Conservation (phyloP, 2,797 vertebrate genomes). For the Acanthiza pusilla region DNA sequence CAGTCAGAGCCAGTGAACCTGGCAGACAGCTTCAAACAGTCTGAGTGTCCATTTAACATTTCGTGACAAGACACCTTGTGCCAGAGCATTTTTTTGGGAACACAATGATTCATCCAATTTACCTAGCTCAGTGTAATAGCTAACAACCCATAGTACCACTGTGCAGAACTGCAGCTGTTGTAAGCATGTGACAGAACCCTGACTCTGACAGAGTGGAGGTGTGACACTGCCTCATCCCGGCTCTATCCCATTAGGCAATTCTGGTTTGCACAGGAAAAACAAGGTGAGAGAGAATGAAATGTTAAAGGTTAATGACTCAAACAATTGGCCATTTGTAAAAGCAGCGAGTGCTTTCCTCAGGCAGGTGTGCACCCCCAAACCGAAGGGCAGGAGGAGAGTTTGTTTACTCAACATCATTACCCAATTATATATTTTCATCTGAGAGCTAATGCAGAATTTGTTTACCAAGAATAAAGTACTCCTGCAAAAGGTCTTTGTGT, state of each 20-base stretch:
- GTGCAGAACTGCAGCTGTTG: not conserved
- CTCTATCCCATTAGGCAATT: not conserved
- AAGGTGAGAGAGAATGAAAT: not conserved
- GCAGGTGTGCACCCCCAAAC: not conserved
- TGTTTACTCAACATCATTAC: not conserved
- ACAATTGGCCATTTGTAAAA: rapidly evolving
- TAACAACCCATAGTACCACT: not conserved
- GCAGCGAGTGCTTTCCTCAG: not conserved
- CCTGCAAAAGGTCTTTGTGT: not conserved
- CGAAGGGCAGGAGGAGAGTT: rapidly evolving
- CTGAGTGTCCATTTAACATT: not conserved
- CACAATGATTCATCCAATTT: not conserved
- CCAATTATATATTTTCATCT: not conserved
- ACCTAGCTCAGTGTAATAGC: not conserved
- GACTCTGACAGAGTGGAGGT: not conserved
- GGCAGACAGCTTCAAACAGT: not conserved
- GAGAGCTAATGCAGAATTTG: not conserved
- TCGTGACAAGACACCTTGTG: not conserved
- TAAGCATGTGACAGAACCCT: not conserved
- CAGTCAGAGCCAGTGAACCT: not conserved
- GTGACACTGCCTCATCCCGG: not conserved
- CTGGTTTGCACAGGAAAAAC: not conserved
- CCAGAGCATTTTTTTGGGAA: not conserved
- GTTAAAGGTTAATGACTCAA: not conserved
- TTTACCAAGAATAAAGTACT: not conserved